These are phyloP conservation scores for Lasioglossum lativentre DNA, from an alignment of 2,888 invertebrate species.

Conservation along the genomic window DNA sequence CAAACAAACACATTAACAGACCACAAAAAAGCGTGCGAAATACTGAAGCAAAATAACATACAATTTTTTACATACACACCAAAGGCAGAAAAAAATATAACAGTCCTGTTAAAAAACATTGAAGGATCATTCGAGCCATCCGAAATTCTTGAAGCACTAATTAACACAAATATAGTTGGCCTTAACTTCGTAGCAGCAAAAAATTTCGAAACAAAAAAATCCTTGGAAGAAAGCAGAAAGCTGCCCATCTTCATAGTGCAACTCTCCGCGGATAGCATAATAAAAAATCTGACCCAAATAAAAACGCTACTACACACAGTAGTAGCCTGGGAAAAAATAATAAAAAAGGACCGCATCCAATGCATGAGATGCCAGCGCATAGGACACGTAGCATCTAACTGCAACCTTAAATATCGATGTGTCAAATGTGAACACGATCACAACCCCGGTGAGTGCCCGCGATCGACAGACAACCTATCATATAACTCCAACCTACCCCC, in stretches of 20 bases:
- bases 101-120: too few species aligned
- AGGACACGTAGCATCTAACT: not conserved
- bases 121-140: too few species aligned
- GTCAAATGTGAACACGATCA: not conserved
- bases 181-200: too few species aligned
- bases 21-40: too few species aligned
- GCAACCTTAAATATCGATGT: not conserved
- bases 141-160: too few species aligned
- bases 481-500: rapidly evolving
- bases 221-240: not conserved
- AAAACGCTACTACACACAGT: not conserved
- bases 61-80: too few species aligned
- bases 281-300: not conserved
- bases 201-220: not conserved
- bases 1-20: too few species aligned
- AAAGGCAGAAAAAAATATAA: too few species aligned
- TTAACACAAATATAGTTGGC: too few species aligned
- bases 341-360: not conserved
- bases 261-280: not conserved
- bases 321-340: not conserved
- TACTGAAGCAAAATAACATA: too few species aligned
- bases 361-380: not conserved
- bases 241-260: not conserved
- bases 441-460: not conserved
- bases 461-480: not conserved